Evolutionary conservation across 1,140 invertebrate genomes (phyloP).

Genomic region (Halesus radiatus): DNA sequence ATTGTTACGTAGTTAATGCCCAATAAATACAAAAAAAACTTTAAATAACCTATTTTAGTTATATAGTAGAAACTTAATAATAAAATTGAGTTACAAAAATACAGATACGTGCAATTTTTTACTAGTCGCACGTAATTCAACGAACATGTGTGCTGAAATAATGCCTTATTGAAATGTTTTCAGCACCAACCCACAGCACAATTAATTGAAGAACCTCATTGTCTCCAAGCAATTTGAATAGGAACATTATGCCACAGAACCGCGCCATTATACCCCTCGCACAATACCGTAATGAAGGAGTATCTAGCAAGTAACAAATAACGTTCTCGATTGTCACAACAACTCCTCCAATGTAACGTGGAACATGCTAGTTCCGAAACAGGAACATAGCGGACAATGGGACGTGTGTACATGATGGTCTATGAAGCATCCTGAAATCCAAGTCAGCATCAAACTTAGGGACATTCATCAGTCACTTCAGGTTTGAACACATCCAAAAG

Average conservation of each 20-base stretch:
- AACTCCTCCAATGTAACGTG: neutral
- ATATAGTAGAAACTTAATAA: no score
- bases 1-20: no score
- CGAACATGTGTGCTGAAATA: no score
- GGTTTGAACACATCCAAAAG: neutral
- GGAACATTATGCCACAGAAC: neutral
- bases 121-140: no score
- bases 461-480: conserved; percentile 24
- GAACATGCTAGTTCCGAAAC: conserved; percentile 22
- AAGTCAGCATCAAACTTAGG: conserved; percentile 17
- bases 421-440: conserved; percentile 6
- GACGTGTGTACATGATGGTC: conserved; percentile 12
- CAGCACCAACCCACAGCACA: no score
- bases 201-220: no score
- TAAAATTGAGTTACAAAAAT: no score
- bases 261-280: neutral
- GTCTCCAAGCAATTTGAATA: neutral
- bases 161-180: no score
- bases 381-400: conserved; percentile 25
- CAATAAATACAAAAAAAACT: no score
- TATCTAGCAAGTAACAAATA: conserved; percentile 9
- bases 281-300: conserved; percentile 25
- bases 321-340: conserved; percentile 15
- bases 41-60: no score
- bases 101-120: no score